Evolutionary conservation across 2,113 vertebrate species (phyloP).

Genomic region (Vombatus ursinus): DNA sequence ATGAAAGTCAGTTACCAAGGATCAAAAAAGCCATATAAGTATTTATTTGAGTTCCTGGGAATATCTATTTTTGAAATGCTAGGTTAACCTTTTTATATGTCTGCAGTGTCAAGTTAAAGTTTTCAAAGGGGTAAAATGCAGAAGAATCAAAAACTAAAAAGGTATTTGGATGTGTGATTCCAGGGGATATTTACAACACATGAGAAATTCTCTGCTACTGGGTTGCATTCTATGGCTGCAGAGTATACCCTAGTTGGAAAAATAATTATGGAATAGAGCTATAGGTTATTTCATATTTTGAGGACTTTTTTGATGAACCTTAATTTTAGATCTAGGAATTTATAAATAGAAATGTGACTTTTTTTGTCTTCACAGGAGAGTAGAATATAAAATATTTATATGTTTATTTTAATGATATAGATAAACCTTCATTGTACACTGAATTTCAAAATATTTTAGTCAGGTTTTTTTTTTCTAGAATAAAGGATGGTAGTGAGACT

Average conservation of each 20-base stretch:
- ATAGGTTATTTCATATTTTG: constrained; percentile 43
- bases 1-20: not conserved
- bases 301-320: constrained; percentile 53
- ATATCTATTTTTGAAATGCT: not conserved
- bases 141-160: constrained; percentile 21
- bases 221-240: constrained; percentile 34
- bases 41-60: not conserved
- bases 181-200: constrained; percentile 34
- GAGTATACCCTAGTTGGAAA: constrained; percentile 45
- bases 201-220: constrained; percentile 24
- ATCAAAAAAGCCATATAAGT: rapidly evolving
- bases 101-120: not conserved
- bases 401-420: constrained; percentile 11
- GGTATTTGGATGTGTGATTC: not conserved
- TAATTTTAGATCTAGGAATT: constrained; percentile 64
- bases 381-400: constrained; percentile 39
- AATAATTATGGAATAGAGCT: constrained; percentile 40
- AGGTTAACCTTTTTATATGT: constrained; percentile 32
- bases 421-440: constrained; percentile 45
- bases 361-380: not conserved
- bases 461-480: not conserved
- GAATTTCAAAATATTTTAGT: constrained; percentile 60
- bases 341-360: constrained; percentile 36
- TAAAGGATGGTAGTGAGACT: constrained; percentile 42
- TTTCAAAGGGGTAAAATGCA: constrained; percentile 36